A percentile compares a stretch with the other conserved stretches of the same genome.
phyloP scores from a whole-genome alignment of 2,113 vertebrate species.

The Crotalus horridus region DNA sequence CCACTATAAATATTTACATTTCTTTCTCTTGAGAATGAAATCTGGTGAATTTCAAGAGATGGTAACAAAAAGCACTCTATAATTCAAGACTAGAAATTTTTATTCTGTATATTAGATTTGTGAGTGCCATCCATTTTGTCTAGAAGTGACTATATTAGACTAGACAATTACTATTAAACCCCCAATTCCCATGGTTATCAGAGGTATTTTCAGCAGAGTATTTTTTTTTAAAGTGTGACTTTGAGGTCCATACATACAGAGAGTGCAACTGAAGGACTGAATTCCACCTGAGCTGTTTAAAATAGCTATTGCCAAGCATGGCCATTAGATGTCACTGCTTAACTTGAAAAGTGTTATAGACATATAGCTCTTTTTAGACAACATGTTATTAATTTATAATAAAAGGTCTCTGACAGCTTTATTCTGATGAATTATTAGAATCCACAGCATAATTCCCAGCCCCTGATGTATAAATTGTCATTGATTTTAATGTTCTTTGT shows the following conservation, averaged over 20 bases:
- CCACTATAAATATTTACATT: not conserved
- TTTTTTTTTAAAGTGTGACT: not conserved
- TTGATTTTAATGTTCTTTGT: constrained; percentile 84
- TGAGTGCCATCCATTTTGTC: not conserved
- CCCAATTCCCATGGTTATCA: not conserved
- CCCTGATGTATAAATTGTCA: constrained; percentile 81
- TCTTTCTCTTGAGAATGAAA: not conserved
- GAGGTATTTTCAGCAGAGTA: not conserved
- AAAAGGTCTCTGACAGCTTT: constrained; percentile 81
- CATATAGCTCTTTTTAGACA: constrained; percentile 25
- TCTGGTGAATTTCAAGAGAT: not conserved
- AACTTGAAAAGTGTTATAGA: constrained; percentile 59
- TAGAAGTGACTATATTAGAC: not conserved
- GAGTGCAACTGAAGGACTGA: rapidly evolving
- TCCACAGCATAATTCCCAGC: constrained; percentile 74
- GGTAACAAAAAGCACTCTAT: not conserved
- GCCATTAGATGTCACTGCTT: constrained; percentile 78
- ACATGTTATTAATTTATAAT: constrained; percentile 73
- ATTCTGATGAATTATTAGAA: constrained; percentile 81
- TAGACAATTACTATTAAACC: not conserved
- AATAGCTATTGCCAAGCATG: not conserved
- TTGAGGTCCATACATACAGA: not conserved
- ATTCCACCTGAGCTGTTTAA: not conserved
- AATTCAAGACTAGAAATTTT: not conserved
- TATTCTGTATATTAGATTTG: not conserved